Percentiles rank a stretch among this genome's conserved stretches.
Evolutionary conservation across 1,140 invertebrate species (phyloP).

Genomic region (Latrodectus geometricus): DNA sequence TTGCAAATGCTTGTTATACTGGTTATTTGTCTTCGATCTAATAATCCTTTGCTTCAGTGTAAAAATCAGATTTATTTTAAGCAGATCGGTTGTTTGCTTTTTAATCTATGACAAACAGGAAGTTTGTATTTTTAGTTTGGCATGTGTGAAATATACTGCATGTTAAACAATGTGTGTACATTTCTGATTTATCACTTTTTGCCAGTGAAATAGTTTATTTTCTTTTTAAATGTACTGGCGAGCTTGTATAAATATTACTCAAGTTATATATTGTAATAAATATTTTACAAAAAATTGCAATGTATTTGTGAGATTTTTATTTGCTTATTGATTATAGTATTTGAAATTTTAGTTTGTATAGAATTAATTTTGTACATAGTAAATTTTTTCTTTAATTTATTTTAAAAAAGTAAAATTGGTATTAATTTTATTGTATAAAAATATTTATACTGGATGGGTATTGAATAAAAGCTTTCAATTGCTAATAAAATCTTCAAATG

Average conservation of each 20-base stretch:
- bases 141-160: constrained; percentile 46
- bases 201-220: constrained; percentile 58
- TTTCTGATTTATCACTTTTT: constrained; percentile 33
- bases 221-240: constrained; percentile 55
- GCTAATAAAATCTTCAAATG: too few species aligned
- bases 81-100: constrained; percentile 1
- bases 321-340: too few species aligned
- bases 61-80: too few species aligned
- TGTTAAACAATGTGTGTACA: constrained; percentile 41
- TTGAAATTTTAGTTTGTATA: too few species aligned
- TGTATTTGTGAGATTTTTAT: neutral
- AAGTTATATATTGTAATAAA: constrained; percentile 62
- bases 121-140: constrained; percentile 7
- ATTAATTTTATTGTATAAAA: too few species aligned
- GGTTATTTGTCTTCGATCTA: too few species aligned
- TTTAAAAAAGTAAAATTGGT: too few species aligned
- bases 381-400: too few species aligned
- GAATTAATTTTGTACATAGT: too few species aligned
- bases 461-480: too few species aligned
- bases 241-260: constrained; percentile 61
- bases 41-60: too few species aligned
- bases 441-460: too few species aligned
- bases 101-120: neutral
- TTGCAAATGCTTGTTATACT: neutral
- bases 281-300: constrained; percentile 54